phyloP scores from a whole-genome alignment of 2,797 vertebrate genomes.

The Spheniscus humboldti region DNA sequence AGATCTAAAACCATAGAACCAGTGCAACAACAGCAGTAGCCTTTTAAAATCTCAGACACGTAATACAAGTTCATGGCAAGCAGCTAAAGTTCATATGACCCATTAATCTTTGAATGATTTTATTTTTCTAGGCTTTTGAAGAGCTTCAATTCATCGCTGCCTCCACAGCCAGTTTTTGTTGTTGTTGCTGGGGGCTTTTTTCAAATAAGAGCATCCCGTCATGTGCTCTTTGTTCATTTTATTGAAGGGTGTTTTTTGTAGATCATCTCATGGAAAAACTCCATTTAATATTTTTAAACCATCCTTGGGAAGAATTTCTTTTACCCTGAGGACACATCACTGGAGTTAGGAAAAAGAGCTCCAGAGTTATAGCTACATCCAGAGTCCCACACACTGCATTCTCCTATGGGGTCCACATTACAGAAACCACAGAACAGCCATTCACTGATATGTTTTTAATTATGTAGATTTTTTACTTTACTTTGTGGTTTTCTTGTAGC shows the following conservation, averaged over 20 bases:
- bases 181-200: neutral
- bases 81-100: neutral
- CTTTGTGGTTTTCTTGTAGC: neutral
- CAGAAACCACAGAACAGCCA: neutral
- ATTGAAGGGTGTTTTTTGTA: conserved; percentile 40
- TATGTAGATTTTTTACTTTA: neutral
- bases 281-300: neutral
- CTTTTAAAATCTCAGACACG: neutral
- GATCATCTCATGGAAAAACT: conserved; percentile 3
- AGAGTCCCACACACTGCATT: neutral
- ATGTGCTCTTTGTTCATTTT: conserved; percentile 12
- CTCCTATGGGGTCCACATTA: neutral
- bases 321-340: neutral
- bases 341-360: neutral
- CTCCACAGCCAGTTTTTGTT: neutral
- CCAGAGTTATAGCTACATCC: neutral
- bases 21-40: neutral
- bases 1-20: neutral
- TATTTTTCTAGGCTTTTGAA: conserved; percentile 39
- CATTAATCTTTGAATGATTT: neutral
- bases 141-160: neutral
- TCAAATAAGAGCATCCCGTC: neutral
- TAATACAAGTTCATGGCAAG: neutral
- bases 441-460: conserved; percentile 23
- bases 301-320: neutral